Percentiles rank a stretch among this genome's conserved stretches.
Evolutionary conservation across 1,140 invertebrate species (phyloP).

Genomic region (Delia radicum): DNA sequence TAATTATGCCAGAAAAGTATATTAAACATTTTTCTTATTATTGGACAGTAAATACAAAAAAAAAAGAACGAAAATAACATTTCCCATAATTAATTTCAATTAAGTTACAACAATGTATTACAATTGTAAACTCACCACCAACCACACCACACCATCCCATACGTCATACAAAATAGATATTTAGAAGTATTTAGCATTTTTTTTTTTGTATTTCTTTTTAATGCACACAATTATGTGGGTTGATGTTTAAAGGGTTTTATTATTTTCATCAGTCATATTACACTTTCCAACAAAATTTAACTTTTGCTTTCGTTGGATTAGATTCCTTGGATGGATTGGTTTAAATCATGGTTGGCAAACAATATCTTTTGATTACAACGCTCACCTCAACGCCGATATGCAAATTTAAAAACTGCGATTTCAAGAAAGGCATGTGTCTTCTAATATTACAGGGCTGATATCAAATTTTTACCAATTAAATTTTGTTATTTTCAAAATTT

Average conservation of each 20-base stretch:
- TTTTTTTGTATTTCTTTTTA: neutral
- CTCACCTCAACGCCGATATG: too few species aligned
- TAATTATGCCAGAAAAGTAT: neutral
- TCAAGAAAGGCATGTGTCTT: too few species aligned
- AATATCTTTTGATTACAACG: too few species aligned
- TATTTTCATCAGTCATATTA: too few species aligned
- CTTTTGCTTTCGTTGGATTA: too few species aligned
- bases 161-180: neutral
- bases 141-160: neutral
- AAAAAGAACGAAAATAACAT: neutral
- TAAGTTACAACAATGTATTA: neutral
- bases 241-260: neutral
- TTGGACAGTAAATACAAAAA: neutral
- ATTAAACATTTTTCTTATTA: neutral
- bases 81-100: conserved; percentile 23
- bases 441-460: too few species aligned
- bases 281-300: too few species aligned
- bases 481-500: too few species aligned
- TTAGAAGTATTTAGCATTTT: neutral
- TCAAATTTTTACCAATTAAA: too few species aligned
- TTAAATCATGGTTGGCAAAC: too few species aligned
- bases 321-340: too few species aligned
- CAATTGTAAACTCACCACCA: neutral
- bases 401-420: too few species aligned
- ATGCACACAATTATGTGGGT: neutral